Percentiles rank a stretch among this genome's conserved stretches.
Evolutionary conservation across 92 coral and sea anemone species (phyloP).

Genomic region (Galaxea fascicularis): DNA sequence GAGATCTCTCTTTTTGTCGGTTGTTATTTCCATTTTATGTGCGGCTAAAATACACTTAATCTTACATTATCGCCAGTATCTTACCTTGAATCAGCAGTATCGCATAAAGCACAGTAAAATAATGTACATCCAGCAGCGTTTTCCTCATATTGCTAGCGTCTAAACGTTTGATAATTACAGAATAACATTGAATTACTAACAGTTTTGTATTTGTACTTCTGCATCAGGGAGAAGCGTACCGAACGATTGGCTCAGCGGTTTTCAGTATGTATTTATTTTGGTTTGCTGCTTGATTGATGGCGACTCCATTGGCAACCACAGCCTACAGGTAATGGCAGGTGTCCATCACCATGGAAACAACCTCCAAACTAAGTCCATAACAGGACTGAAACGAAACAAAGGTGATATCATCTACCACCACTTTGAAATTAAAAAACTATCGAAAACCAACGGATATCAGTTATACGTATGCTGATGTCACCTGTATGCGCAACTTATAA

Average conservation of each 20-base stretch:
- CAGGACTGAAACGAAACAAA: neutral
- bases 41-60: neutral
- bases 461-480: neutral
- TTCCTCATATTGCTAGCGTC: neutral
- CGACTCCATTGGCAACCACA: constrained; percentile 14
- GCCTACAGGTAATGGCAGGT: constrained; percentile 38
- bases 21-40: neutral
- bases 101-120: constrained; percentile 11
- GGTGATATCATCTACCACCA: neutral
- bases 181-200: neutral
- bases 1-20: neutral
- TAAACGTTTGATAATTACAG: constrained; percentile 1
- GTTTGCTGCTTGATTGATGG: constrained; percentile 31
- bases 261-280: constrained; percentile 1
- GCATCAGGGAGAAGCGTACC: neutral
- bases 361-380: neutral
- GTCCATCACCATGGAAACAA: constrained; percentile 30
- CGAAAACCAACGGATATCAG: too few species aligned
- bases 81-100: constrained; percentile 12
- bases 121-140: neutral
- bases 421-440: neutral
- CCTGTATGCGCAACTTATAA: neutral
- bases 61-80: neutral
- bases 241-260: constrained; percentile 29
- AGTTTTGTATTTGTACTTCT: neutral